Conservation (phyloP, 2,113 vertebrate genomes). For the Corydoras maculifer region DNA sequence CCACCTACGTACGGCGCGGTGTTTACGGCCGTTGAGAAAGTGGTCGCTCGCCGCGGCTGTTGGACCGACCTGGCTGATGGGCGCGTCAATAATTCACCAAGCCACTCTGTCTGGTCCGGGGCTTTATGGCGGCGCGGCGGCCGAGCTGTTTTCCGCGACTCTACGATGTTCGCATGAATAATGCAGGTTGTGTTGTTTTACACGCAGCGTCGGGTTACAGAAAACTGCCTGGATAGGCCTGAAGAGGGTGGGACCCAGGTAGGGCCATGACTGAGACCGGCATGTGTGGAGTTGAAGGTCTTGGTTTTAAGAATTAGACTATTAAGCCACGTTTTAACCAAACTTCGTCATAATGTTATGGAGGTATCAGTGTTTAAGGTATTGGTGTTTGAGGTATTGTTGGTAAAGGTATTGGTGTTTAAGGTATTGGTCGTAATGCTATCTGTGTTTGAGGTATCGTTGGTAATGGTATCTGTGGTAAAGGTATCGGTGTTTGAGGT, state of each 20-base stretch:
- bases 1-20: not conserved
- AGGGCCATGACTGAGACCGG: slow-evolving; percentile 17
- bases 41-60: slow-evolving; percentile 13
- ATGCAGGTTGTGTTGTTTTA: slow-evolving; percentile 47
- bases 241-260: slow-evolving; percentile 36
- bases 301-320: not conserved
- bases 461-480: too few relatives aligned
- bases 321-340: not conserved
- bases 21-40: slow-evolving; percentile 15
- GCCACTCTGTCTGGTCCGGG: slow-evolving; percentile 49
- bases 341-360: too few relatives aligned
- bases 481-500: too few relatives aligned
- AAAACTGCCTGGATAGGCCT: slow-evolving; percentile 25
- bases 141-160: slow-evolving; percentile 38
- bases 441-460: too few relatives aligned
- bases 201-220: slow-evolving; percentile 35
- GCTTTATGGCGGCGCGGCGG: slow-evolving; percentile 39
- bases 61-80: slow-evolving; percentile 32
- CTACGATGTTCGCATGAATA: slow-evolving; percentile 51
- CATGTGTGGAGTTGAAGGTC: slow-evolving; percentile 2
- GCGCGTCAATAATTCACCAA: slow-evolving; percentile 77
- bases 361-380: too few relatives aligned
- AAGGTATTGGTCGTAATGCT: too few relatives aligned
- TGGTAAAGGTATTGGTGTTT: too few relatives aligned
- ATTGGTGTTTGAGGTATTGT: too few relatives aligned